Evolutionary conservation across 2,888 invertebrate species (phyloP).

Genomic region (Brenthis hecate): DNA sequence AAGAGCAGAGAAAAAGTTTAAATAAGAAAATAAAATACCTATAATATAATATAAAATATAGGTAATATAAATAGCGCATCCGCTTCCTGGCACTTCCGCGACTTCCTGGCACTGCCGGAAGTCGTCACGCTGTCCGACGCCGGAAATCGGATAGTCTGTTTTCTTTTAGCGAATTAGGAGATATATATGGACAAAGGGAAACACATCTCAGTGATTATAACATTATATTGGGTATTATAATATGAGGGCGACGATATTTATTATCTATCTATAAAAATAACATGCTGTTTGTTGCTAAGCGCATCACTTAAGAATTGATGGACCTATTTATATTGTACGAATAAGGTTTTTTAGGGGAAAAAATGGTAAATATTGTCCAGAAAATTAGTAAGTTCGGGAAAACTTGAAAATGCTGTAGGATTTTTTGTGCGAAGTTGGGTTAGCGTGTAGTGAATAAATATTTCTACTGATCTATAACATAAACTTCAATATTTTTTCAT

Average conservation of each 20-base stretch:
- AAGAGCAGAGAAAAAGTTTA: conserved; percentile 25
- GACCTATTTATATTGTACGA: too few relatives aligned
- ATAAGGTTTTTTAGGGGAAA: too few relatives aligned
- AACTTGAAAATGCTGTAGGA: too few relatives aligned
- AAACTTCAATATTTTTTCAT: too few relatives aligned
- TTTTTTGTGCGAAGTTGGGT: too few relatives aligned
- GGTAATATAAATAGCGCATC: conserved; percentile 24
- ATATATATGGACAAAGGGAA: conserved; percentile 44
- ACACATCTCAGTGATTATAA: conserved; percentile 55
- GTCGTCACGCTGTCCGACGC: conserved; percentile 63
- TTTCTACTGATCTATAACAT: too few relatives aligned
- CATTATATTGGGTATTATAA: conserved; percentile 40
- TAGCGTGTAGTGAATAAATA: too few relatives aligned
- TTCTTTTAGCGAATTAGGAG: conserved; percentile 81
- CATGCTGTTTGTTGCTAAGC: too few relatives aligned
- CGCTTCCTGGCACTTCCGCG: conserved; percentile 36
- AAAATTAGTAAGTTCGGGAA: too few relatives aligned
- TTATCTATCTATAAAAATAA: neutral
- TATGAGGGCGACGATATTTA: neutral
- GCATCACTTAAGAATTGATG: too few relatives aligned
- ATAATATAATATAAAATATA: too few relatives aligned
- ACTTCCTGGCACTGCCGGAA: conserved; percentile 57
- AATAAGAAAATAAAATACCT: conserved; percentile 16
- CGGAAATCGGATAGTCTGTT: conserved; percentile 72
- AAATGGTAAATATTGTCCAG: too few relatives aligned